Conservation (phyloP, 2,113 vertebrate genomes). For the Megaptera novaeangliae region DNA sequence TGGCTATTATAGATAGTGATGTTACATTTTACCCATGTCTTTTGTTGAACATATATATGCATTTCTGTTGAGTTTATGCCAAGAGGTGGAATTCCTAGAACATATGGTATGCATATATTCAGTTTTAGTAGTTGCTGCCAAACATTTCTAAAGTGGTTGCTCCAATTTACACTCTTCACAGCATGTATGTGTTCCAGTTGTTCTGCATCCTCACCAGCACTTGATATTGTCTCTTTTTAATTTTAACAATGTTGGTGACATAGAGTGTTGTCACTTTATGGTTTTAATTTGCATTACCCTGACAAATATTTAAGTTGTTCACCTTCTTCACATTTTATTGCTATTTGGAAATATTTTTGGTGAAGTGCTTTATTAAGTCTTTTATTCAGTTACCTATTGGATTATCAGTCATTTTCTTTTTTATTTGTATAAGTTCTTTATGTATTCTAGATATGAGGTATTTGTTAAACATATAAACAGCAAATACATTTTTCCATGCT, state of each 20-base stretch:
- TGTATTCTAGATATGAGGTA: background rate
- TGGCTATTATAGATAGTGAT: background rate
- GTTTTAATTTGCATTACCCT: background rate
- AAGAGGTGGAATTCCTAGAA: background rate
- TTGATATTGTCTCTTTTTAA: background rate
- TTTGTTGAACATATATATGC: background rate
- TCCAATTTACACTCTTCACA: background rate
- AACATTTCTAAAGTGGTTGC: background rate
- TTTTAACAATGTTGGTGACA: background rate
- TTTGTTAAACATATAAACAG: background rate
- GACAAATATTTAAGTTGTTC: background rate
- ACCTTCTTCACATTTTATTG: background rate
- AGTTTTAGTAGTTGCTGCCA: background rate
- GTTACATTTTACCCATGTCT: background rate
- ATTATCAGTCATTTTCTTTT: background rate
- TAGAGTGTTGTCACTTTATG: background rate
- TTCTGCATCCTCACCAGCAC: background rate
- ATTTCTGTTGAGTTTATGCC: background rate
- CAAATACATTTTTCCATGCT: background rate
- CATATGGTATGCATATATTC: background rate
- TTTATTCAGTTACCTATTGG: background rate
- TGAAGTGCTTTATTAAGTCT: background rate
- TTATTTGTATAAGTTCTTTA: background rate
- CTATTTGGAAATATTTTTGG: background rate
- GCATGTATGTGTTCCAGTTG: background rate